These are phyloP conservation scores for Hylaeus volcanicus DNA, from an alignment of 1,140 invertebrate genomes.

Conservation along the genomic window DNA sequence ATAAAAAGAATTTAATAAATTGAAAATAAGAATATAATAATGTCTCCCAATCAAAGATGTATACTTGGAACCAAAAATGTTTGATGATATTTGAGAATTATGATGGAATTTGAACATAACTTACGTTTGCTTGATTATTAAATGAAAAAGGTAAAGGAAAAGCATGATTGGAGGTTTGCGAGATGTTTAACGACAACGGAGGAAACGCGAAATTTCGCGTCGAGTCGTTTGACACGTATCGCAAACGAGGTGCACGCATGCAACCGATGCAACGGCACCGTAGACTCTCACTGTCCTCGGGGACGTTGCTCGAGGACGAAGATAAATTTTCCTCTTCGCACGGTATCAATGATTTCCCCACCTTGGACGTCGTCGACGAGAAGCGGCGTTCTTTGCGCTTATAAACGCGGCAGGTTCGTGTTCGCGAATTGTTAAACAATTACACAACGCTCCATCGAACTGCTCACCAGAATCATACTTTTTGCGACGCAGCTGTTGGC, in stretches of 20 bases:
- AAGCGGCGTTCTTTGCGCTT: constrained; percentile 31
- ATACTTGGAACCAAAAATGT: no score
- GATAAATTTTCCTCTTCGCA: constrained; percentile 49
- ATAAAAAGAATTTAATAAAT: no score
- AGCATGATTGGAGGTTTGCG: neutral
- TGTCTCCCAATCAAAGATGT: no score
- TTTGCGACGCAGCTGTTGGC: neutral
- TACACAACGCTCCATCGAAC: constrained; percentile 24
- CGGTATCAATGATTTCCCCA: constrained; percentile 44
- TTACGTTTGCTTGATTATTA: no score
- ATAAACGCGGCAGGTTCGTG: constrained; percentile 18
- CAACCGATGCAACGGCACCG: neutral
- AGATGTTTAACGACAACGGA: neutral
- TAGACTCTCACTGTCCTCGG: constrained; percentile 47
- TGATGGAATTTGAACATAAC: no score
- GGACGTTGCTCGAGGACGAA: constrained; percentile 52
- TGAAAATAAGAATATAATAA: no score
- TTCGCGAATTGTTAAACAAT: constrained; percentile 41
- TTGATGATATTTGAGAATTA: no score
- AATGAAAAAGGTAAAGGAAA: neutral
- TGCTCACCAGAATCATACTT: neutral
- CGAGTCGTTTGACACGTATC: constrained; percentile 8
- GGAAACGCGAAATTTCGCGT: constrained; percentile 25
- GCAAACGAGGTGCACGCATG: neutral
- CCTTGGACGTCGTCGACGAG: neutral